A percentile compares a stretch with the other conserved stretches of the same genome.
These are phyloP conservation scores for Hydropotes inermis DNA, from an alignment of 2,113 vertebrate species.

Conservation along the genomic window DNA sequence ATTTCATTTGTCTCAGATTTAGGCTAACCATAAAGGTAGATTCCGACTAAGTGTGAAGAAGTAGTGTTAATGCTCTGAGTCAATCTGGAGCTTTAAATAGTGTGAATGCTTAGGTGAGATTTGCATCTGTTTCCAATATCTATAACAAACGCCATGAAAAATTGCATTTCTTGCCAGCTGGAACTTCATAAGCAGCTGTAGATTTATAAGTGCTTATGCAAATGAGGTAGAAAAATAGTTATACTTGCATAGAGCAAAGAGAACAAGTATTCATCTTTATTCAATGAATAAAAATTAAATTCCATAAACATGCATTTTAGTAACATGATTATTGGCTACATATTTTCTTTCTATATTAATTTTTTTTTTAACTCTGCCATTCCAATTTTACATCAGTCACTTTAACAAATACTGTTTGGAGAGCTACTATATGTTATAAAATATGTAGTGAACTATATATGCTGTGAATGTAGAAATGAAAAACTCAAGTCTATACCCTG, in stretches of 20 bases:
- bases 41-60: background rate
- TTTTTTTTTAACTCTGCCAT: background rate
- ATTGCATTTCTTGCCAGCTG: background rate
- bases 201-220: background rate
- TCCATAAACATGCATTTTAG: background rate
- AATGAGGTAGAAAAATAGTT: background rate
- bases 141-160: background rate
- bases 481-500: background rate
- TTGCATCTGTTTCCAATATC: conserved; percentile 11
- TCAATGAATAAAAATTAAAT: conserved; percentile 21
- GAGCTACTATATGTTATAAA: background rate
- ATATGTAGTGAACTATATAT: background rate
- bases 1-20: background rate
- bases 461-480: background rate
- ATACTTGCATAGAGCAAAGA: background rate
- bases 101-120: background rate
- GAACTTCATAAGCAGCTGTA: background rate
- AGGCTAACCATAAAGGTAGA: background rate
- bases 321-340: background rate
- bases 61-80: background rate
- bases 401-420: background rate
- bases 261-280: background rate
- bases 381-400: background rate
- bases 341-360: background rate
- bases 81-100: background rate